These are phyloP conservation scores for Lamellibrachia satsuma DNA, from an alignment of 2,888 invertebrate genomes.

Conservation along the genomic window DNA sequence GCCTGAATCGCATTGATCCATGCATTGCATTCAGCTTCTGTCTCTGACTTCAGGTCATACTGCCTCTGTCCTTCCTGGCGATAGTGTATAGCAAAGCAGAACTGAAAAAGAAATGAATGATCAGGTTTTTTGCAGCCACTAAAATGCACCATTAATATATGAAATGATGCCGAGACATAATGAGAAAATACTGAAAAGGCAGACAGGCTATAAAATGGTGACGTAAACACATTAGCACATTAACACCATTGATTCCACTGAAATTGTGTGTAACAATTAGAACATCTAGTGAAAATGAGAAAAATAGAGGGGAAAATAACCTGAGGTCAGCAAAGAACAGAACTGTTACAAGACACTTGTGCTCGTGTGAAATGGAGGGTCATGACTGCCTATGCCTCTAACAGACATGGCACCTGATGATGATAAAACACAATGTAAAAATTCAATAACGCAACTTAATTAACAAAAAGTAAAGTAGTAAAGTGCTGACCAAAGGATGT, in stretches of 20 bases:
- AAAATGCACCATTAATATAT: not conserved
- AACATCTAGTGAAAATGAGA: too few relatives aligned
- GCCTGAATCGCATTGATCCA: conserved; percentile 90
- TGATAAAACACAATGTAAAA: not conserved
- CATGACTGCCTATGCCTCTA: too few relatives aligned
- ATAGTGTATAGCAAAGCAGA: conserved; percentile 88
- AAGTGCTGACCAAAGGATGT: too few relatives aligned
- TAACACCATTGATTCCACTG: not conserved
- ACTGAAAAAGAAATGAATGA: conserved; percentile 70
- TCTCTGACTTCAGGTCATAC: conserved; percentile 85
- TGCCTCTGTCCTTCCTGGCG: conserved; percentile 85
- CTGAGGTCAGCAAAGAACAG: too few relatives aligned
- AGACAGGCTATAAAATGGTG: not conserved
- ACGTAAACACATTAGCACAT: not conserved
- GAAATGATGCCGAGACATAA: not conserved
- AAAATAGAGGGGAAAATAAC: too few relatives aligned
- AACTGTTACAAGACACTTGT: too few relatives aligned
- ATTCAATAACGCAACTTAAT: not conserved
- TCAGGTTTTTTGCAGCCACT: not conserved
- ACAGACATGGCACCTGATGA: too few relatives aligned
- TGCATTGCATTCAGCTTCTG: conserved; percentile 85
- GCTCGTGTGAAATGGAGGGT: too few relatives aligned
- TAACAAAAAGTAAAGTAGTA: not conserved
- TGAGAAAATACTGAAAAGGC: not conserved
- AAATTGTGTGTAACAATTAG: too few relatives aligned